phyloP scores from a whole-genome alignment of 2,888 invertebrate species.

The Apamea anceps region DNA sequence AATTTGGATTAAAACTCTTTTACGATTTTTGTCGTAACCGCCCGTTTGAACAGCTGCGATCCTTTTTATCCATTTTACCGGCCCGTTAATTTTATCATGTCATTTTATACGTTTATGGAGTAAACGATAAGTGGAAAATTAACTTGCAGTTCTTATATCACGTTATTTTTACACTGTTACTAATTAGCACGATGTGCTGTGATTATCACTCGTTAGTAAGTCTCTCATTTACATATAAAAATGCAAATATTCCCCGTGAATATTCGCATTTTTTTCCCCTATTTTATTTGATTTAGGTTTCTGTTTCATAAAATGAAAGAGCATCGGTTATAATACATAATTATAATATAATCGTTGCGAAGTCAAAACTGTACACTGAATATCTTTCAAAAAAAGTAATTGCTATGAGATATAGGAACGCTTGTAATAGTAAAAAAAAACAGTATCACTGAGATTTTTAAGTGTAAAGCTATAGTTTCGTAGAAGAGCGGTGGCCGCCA shows the following conservation, averaged over 20 bases:
- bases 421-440: neutral
- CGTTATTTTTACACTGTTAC: conserved; percentile 15
- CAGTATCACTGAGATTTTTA: neutral
- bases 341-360: neutral
- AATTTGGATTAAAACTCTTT: conserved; percentile 46
- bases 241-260: neutral
- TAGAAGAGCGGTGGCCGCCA: neutral
- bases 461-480: neutral
- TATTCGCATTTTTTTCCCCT: neutral
- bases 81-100: conserved; percentile 18
- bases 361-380: neutral
- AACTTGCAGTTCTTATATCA: conserved; percentile 18
- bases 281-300: neutral
- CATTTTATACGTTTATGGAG: conserved; percentile 24
- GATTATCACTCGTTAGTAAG: conserved; percentile 16
- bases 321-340: neutral
- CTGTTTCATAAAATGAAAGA: neutral
- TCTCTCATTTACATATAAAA: conserved; percentile 1
- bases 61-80: conserved; percentile 8
- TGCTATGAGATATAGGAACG: neutral
- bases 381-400: neutral
- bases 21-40: conserved; percentile 6
- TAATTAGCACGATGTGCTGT: conserved; percentile 36
- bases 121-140: conserved; percentile 42
- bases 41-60: conserved; percentile 23